Percentiles rank a stretch among this genome's conserved stretches.
Evolutionary conservation across 2,888 invertebrate species (phyloP).

Genomic region (Ophion obscuratus): DNA sequence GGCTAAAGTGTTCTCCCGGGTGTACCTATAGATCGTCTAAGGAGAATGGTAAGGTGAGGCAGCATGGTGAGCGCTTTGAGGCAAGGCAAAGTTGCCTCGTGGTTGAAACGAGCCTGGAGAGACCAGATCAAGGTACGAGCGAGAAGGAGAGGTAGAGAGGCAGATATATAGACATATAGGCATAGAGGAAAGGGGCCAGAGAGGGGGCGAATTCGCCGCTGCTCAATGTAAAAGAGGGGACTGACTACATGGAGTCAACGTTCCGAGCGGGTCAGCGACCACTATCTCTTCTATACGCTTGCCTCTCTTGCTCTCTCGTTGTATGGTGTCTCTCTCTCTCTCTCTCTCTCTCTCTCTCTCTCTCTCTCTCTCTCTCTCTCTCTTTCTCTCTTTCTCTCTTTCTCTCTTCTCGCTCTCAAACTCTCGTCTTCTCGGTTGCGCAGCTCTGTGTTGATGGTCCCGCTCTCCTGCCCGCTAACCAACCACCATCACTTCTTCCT

Average conservation of each 20-base stretch:
- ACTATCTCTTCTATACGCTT: conserved; percentile 77
- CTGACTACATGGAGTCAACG: conserved; percentile 83
- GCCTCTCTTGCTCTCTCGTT: conserved; percentile 69
- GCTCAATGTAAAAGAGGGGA: conserved; percentile 77
- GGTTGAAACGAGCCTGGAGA: conserved; percentile 49
- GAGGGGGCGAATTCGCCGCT: conserved; percentile 49
- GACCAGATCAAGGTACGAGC: conserved; percentile 58
- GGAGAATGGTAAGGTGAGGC: conserved; percentile 63
- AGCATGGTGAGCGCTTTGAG: conserved; percentile 50
- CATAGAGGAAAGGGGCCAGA: conserved; percentile 22
- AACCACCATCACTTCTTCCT: conserved; percentile 47
- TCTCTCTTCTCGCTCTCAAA: background rate
- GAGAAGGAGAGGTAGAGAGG: conserved; percentile 40
- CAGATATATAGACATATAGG: conserved; percentile 21
- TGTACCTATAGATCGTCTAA: conserved; percentile 37
- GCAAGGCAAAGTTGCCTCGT: conserved; percentile 61
- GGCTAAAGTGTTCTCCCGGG: conserved; percentile 48
- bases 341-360: conserved; percentile 69
- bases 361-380: background rate
- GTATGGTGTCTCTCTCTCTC: conserved; percentile 16
- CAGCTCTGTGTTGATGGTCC: conserved; percentile 53
- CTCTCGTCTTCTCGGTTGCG: conserved; percentile 26
- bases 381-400: conserved; percentile 57
- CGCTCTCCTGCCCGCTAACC: conserved; percentile 54
- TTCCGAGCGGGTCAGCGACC: conserved; percentile 84